Evolutionary conservation across 2,888 invertebrate species (phyloP), one percentile per base, ranked within the genome.

Genomic region (Oscheius sp.): DNA sequence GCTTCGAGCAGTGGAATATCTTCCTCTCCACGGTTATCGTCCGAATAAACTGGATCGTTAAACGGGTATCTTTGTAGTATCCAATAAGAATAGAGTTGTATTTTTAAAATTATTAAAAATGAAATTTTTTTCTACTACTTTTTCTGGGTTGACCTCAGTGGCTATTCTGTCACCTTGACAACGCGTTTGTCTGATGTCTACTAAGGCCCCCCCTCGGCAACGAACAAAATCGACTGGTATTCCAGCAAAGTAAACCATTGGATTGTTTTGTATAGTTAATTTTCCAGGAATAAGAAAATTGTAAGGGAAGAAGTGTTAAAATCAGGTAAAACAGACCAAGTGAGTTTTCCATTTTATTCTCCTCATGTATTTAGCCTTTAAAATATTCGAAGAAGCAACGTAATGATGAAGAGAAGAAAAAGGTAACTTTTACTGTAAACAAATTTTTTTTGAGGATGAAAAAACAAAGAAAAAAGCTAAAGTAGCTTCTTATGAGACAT

Each of bases 1-100:
- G 71, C 70, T 9, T 72, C 73, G 17, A 75, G 75, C 64, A 75
- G 75, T 63, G 75, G 75, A 44, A 67, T 75, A 14, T 75, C 75
- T 1, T 75, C 75, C 1, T 61, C 67, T 14, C 67, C 67, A 17
- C 67, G 62, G 2, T 30, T 59, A 14, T 59, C 59, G 20, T 47
- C 47, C 20, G 47, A 47, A 47, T 47, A 47, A 47, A 47, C 8
- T 44, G 14, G 8, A 36, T 36, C 14, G 36, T 36, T 14, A 8
- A 9, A 36, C 36, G 36, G 36, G 36, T 36, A 36, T 36, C 14
- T 36, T 9, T 14, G 14, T 36, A 36, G 36, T 36, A 14, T 36
- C 36, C n/a, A n/a, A n/a, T n/a, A n/a, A n/a, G n/a, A n/a, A n/a
- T n/a, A n/a, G n/a, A n/a, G n/a, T n/a, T n/a, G n/a, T n/a, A n/a